phyloP scores from a whole-genome alignment of 1,140 invertebrate species.

The Monochamus saltuarius region DNA sequence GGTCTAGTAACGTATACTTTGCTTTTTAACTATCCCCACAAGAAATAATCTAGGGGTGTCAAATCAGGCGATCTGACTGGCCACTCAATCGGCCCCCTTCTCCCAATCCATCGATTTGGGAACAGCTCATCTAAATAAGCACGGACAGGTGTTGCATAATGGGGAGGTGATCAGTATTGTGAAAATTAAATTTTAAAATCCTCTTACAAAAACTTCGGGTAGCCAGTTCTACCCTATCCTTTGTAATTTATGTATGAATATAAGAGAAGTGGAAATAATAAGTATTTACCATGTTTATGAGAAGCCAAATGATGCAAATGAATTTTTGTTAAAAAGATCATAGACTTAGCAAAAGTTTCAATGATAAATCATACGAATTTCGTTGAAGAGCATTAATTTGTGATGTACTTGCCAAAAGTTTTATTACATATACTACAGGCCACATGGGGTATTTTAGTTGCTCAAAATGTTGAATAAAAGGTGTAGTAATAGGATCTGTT shows the following conservation, averaged over 20 bases:
- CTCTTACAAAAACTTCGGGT: slow-evolving; percentile 5
- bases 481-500: slow-evolving; percentile 15
- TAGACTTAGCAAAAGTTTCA: not conserved
- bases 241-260: not conserved
- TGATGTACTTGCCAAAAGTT: slow-evolving; percentile 41
- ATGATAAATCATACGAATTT: too few relatives aligned
- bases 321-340: not conserved
- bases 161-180: too few relatives aligned
- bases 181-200: too few relatives aligned
- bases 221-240: slow-evolving; percentile 4
- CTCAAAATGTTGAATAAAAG: slow-evolving; percentile 18
- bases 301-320: slow-evolving; percentile 5
- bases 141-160: too few relatives aligned
- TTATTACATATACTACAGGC: slow-evolving; percentile 38
- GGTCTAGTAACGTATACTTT: too few relatives aligned
- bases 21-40: too few relatives aligned
- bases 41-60: too few relatives aligned
- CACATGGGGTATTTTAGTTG: slow-evolving; percentile 37
- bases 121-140: too few relatives aligned
- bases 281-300: slow-evolving; percentile 7
- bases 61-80: too few relatives aligned
- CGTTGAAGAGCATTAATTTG: slow-evolving; percentile 20
- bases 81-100: too few relatives aligned
- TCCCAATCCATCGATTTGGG: too few relatives aligned
- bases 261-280: not conserved